Base-by-base conservation (phyloP, 2,888 invertebrate genomes). In the Phanerotoma sp. region DNA sequence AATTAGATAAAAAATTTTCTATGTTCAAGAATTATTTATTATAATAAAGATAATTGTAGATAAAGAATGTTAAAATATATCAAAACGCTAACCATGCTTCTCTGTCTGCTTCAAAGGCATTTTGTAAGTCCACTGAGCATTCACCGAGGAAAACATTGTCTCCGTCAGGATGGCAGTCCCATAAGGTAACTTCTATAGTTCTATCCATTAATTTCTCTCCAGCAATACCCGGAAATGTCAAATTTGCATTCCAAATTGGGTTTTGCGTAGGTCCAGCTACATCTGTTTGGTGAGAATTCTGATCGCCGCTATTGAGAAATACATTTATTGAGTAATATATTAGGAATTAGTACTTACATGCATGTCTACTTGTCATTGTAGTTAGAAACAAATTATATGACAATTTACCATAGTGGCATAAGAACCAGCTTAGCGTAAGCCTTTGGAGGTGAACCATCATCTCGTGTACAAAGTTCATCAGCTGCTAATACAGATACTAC, bases 191-290 rank as follows among this genome's bases (percentile, higher is more conserved):
- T 72, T 94, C 93, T 50, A 95, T 82, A 7, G 87, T 86, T 54
- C 89, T 85, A 55, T 90, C 89, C 77, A 89, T 86, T 41, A 94
- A 79, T 67, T 88, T 84, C 61, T 92, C 91, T 0, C 87, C 89
- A 30, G 87, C 87, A 13, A 92, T 86, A 30, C 88, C 87, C 2
- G 87, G 83, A 73, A 94, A 93, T 54, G 88, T 89, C 25, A 94
- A 81, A 16, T 93, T 94, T 15, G 93, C 92, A 75, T 95, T 94
- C 95, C 94, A 95, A 51, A 93, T 89, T 2, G 95, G 94, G 74
- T 90, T 91, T 73, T 88, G 89, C 0, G 91, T 89, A 11, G 91
- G 89, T 52, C 91, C 91, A 2, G 93, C 91, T 13, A 93, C 88
- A 72, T 89, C 91, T 2, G 93, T 93, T 77, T 91, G 91, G 58